Conservation (phyloP, 2,888 invertebrate genomes). For the Morpho deidamia region DNA sequence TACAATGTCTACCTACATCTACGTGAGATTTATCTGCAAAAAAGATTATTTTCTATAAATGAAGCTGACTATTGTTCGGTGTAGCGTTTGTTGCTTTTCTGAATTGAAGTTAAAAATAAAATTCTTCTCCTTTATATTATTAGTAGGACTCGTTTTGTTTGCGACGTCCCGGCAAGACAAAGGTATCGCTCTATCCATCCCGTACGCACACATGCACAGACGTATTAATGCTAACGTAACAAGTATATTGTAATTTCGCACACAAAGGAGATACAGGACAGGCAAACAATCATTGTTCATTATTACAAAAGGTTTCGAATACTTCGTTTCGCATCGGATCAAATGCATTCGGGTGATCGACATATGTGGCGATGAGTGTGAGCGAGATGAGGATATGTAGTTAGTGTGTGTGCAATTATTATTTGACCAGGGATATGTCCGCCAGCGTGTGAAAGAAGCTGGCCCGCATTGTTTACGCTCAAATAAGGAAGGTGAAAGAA, state of each 20-base stretch:
- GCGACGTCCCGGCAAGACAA: conserved; percentile 76
- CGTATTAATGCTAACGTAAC: conserved; percentile 69
- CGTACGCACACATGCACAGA: conserved; percentile 63
- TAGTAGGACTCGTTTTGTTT: conserved; percentile 75
- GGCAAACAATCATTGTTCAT: conserved; percentile 78
- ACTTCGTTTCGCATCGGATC: conserved; percentile 75
- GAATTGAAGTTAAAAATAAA: conserved; percentile 78
- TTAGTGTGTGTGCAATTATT: conserved; percentile 71
- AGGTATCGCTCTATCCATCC: conserved; percentile 73
- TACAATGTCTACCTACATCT: conserved; percentile 62
- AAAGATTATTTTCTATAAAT: conserved; percentile 77
- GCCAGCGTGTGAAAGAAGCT: conserved; percentile 75
- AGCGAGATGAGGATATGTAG: conserved; percentile 42
- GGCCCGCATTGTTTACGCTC: conserved; percentile 73
- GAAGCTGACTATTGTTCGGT: conserved; percentile 71
- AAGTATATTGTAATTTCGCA: conserved; percentile 77
- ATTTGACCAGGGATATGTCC: conserved; percentile 77
- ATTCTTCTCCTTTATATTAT: conserved; percentile 76
- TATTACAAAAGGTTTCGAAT: conserved; percentile 77
- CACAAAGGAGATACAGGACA: conserved; percentile 75
- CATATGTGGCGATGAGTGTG: conserved; percentile 56
- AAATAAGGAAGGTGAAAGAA: conserved; percentile 73
- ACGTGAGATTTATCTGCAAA: conserved; percentile 76
- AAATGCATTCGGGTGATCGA: conserved; percentile 67
- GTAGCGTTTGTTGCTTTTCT: conserved; percentile 72